Evolutionary conservation across 2,797 vertebrate species (phyloP).

Genomic region (Tragelaphus eurycerus): DNA sequence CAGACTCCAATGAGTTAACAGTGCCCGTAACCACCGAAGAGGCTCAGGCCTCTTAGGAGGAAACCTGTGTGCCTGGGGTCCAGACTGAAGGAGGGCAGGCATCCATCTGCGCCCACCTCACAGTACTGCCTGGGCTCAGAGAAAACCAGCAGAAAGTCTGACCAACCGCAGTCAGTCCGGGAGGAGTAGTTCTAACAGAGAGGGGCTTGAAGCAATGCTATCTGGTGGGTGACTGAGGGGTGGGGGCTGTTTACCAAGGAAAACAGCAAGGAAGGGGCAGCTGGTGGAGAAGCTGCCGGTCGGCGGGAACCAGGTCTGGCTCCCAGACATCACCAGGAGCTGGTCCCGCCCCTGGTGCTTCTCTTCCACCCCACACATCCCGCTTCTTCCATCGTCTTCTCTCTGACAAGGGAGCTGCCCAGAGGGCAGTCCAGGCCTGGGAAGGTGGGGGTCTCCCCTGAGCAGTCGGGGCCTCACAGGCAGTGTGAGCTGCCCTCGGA

Average conservation of each 20-base stretch:
- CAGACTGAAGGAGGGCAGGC: not conserved
- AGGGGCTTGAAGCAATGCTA: too few species aligned
- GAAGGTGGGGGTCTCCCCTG: not conserved
- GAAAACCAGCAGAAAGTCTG: not conserved
- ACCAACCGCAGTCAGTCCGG: not conserved
- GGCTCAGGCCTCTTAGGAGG: not conserved
- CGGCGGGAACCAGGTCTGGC: not conserved
- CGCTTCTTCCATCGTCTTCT: not conserved
- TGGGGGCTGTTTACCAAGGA: fast-evolving
- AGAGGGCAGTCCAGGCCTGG: not conserved
- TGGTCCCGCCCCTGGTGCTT: not conserved
- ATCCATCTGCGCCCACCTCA: fast-evolving
- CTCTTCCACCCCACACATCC: not conserved
- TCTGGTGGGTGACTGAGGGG: not conserved
- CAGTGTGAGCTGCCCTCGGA: not conserved
- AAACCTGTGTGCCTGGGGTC: fast-evolving
- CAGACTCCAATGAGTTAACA: not conserved
- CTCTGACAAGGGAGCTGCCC: not conserved
- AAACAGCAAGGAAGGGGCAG: not conserved
- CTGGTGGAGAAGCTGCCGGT: too few species aligned
- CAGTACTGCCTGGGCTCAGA: fast-evolving
- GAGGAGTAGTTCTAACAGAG: not conserved
- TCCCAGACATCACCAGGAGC: too few species aligned
- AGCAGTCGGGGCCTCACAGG: too few species aligned
- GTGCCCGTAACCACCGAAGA: not conserved